phyloP scores from a whole-genome alignment of 2,113 vertebrate genomes.

The Scomber japonicus region DNA sequence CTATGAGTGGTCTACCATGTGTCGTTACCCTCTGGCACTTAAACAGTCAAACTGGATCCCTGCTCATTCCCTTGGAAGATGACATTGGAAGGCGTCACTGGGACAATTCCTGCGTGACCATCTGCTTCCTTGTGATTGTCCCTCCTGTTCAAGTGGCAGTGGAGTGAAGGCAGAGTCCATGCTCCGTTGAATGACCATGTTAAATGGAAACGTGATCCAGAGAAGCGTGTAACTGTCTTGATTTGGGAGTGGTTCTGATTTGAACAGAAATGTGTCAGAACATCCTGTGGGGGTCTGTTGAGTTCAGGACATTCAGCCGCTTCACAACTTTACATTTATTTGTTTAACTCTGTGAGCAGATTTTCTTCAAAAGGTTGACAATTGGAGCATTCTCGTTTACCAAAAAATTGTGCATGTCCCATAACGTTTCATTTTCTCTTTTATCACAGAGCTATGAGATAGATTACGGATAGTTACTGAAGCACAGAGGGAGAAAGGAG shows the following conservation, averaged over 20 bases:
- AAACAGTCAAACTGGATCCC: conserved; percentile 56
- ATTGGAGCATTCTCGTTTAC: background rate
- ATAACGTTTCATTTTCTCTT: conserved; percentile 46
- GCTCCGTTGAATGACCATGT: conserved; percentile 22
- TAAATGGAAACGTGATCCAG: conserved; percentile 32
- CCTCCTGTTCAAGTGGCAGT: conserved; percentile 67
- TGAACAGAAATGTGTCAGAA: conserved; percentile 14
- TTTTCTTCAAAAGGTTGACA: background rate
- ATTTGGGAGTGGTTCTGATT: conserved; percentile 4
- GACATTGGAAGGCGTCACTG: conserved; percentile 60
- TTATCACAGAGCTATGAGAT: conserved; percentile 37
- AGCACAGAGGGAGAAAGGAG: conserved; percentile 24
- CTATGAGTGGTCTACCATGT: background rate
- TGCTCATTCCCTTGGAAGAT: conserved; percentile 70
- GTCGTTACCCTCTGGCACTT: conserved; percentile 43
- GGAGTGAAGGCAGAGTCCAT: conserved; percentile 39
- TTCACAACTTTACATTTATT: background rate
- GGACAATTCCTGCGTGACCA: conserved; percentile 77
- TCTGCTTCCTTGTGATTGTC: conserved; percentile 75
- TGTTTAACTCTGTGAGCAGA: background rate
- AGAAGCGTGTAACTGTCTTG: background rate
- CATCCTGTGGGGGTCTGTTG: background rate
- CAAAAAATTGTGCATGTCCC: background rate
- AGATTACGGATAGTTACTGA: conserved; percentile 48
- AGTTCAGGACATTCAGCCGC: background rate